Conservation (phyloP, 2,888 invertebrate genomes). For the Agrochola lota region DNA sequence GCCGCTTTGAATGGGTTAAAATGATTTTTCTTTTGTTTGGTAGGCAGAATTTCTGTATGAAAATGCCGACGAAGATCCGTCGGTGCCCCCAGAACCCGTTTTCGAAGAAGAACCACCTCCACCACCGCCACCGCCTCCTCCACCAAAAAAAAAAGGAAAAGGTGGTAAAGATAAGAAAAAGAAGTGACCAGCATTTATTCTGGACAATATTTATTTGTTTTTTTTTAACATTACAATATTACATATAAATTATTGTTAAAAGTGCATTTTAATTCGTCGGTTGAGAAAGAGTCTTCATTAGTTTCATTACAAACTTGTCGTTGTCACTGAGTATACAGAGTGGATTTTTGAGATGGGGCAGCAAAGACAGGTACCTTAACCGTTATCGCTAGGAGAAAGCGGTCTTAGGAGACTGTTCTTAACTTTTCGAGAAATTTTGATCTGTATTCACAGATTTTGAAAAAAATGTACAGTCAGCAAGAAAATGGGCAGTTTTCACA, state of each 20-base stretch:
- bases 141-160: slow-evolving; percentile 51
- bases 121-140: slow-evolving; percentile 57
- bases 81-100: slow-evolving; percentile 73
- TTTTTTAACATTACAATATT: background rate
- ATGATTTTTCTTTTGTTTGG: slow-evolving; percentile 36
- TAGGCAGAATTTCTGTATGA: slow-evolving; percentile 82
- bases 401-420: no score
- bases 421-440: no score
- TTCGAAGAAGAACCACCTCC: slow-evolving; percentile 53
- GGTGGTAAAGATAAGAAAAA: slow-evolving; percentile 50
- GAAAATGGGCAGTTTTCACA: no score
- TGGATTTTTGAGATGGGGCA: no score
- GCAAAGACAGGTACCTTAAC: no score
- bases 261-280: slow-evolving; percentile 14
- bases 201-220: background rate
- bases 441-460: no score
- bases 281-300: background rate
- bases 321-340: background rate
- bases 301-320: background rate
- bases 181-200: slow-evolving; percentile 52
- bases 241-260: background rate
- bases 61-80: slow-evolving; percentile 84
- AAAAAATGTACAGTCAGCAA: no score
- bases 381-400: no score
- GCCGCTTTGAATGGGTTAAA: background rate